Evolutionary conservation across 2,888 invertebrate species (phyloP).

Genomic region (Emmelina monodactyla): DNA sequence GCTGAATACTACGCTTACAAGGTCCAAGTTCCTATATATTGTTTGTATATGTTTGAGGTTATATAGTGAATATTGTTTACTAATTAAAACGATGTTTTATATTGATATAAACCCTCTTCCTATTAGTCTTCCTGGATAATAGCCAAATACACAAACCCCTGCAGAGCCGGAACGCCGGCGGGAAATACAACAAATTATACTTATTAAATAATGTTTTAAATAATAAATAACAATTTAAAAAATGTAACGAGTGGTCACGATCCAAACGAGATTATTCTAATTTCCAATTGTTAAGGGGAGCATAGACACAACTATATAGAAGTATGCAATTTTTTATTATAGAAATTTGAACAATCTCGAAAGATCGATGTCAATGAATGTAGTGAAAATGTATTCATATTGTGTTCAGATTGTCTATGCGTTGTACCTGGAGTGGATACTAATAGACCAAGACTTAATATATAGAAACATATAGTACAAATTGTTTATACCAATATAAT

Average conservation of each 20-base stretch:
- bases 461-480: conserved; percentile 40
- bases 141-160: conserved; percentile 29
- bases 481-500: conserved; percentile 27
- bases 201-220: conserved; percentile 64
- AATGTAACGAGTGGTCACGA: conserved; percentile 52
- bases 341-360: conserved; percentile 28
- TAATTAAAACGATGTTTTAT: too few relatives aligned
- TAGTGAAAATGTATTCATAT: conserved; percentile 52
- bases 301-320: conserved; percentile 35
- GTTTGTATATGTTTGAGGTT: not conserved
- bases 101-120: conserved; percentile 35
- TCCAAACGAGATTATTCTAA: conserved; percentile 23
- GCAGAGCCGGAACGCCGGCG: conserved; percentile 35
- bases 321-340: conserved; percentile 41
- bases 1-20: not conserved
- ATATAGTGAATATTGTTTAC: not conserved
- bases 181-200: conserved; percentile 64
- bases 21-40: conserved; percentile 18
- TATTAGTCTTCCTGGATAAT: conserved; percentile 44
- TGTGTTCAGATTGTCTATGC: conserved; percentile 51
- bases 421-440: conserved; percentile 47
- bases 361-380: conserved; percentile 36
- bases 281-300: conserved; percentile 30
- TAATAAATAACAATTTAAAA: conserved; percentile 60
- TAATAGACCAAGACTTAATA: conserved; percentile 22